A percentile compares a stretch with the other conserved stretches of the same genome.
phyloP scores from a whole-genome alignment of 2,888 invertebrate genomes.

The Carcina quercana region DNA sequence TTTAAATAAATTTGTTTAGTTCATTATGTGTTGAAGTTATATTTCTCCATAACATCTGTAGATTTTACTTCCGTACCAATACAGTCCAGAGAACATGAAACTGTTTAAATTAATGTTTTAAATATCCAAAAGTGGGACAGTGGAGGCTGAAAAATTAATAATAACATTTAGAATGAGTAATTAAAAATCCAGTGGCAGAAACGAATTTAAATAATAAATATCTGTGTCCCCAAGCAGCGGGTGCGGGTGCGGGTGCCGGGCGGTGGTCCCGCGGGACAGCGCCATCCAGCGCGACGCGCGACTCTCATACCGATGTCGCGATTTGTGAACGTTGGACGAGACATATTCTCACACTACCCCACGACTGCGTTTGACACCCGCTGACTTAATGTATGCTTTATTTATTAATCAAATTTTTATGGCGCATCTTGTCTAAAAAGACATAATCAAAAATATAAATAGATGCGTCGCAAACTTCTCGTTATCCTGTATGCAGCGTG shows the following conservation, averaged over 20 bases:
- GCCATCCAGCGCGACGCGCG: constrained; percentile 11
- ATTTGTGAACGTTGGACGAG: constrained; percentile 52
- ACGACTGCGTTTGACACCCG: neutral
- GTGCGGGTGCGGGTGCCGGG: constrained; percentile 30
- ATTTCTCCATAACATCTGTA: too few species aligned
- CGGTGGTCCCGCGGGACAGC: constrained; percentile 34
- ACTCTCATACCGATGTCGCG: constrained; percentile 41
- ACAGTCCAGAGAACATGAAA: too few species aligned
- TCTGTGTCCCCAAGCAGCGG: constrained; percentile 24
- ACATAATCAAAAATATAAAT: too few species aligned
- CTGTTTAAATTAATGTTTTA: too few species aligned
- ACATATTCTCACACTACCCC: constrained; percentile 49
- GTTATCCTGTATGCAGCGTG: too few species aligned
- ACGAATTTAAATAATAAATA: constrained; percentile 67
- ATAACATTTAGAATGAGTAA: constrained; percentile 14
- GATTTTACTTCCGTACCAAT: too few species aligned
- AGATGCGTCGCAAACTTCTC: too few species aligned
- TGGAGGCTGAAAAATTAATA: neutral
- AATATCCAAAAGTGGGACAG: too few species aligned
- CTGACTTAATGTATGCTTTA: constrained; percentile 1
- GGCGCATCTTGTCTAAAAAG: too few species aligned
- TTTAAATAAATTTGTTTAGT: too few species aligned
- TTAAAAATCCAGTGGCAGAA: constrained; percentile 41
- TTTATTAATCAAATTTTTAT: too few species aligned
- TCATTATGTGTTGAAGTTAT: too few species aligned